A percentile compares a stretch with the other conserved stretches of the same genome.
phyloP scores from a whole-genome alignment of 2,113 vertebrate species.

The Coptodon bakossiorum region DNA sequence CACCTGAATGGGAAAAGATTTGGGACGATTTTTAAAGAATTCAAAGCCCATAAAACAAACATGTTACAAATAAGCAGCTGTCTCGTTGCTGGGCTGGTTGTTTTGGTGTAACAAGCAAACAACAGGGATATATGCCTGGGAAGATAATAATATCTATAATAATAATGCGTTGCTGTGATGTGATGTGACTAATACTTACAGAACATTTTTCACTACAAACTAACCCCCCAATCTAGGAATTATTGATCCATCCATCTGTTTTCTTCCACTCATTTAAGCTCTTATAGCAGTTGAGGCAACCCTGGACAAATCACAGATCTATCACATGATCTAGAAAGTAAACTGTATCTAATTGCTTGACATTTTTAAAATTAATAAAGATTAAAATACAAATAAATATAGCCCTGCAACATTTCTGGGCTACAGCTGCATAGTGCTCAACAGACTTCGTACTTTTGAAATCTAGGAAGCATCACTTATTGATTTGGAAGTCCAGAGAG shows the following conservation, averaged over 20 bases:
- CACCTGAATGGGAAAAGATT: neutral
- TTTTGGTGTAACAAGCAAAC: neutral
- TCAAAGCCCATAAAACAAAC: neutral
- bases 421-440: accelerated
- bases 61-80: neutral
- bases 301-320: accelerated
- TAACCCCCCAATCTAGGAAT: neutral
- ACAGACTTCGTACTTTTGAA: neutral
- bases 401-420: neutral
- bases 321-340: neutral
- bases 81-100: neutral
- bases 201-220: neutral
- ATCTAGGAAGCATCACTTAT: neutral
- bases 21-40: neutral
- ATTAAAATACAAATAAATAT: accelerated
- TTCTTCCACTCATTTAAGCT: neutral
- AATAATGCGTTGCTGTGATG: neutral
- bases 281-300: neutral
- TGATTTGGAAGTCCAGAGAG: neutral
- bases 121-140: neutral
- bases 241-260: neutral
- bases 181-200: neutral
- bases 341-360: neutral
- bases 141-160: too few species aligned
- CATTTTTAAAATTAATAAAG: neutral